Evolutionary conservation across 2,113 vertebrate species (phyloP), one percentile per base, ranked within the genome.

Genomic region (Daphoenositta chrysoptera): DNA sequence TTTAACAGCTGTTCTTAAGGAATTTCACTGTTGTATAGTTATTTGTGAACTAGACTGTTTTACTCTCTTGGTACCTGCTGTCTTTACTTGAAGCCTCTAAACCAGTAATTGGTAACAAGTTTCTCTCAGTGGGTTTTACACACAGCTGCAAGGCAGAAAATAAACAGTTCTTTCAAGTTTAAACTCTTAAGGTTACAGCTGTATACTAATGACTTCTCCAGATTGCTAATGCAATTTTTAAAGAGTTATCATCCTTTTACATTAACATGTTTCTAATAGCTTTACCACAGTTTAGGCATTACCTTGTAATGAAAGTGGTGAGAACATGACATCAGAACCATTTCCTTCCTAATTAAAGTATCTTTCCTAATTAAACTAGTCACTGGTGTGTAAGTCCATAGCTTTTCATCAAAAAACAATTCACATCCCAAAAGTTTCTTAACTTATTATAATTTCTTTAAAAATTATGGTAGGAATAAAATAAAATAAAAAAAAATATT

Each of bases 101-200:
- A 97, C 79, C 64, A 94, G 91, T 95, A 97, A 97, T 96, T 96
- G 96, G 94, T 96, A 97, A 95, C 94, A 96, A 96, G 95, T 96
- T 93, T 96, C 83, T 95, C 96, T 96, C 97, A 82, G 95, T 97
- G 94, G 95, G 95, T 95, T 96, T 97, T 95, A 95, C 93, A 97
- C 91, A 93, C 95, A 97, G 97, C 96, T 97, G 93, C 94, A 95
- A 97, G 95, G 93, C 82, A 96, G 90, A 96, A 96, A 97, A 96
- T 96, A 96, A 97, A 94, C 96, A 97, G 60, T 94, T 91, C 87
- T 97, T 96, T 94, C 90, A 97, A 97, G 91, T 90, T 84, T 87
- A 76, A 69, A 65, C 84, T 96, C 91, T 91, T 89, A 94, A 85
- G 88, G 69, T 83, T 97, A 92, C 94, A 97, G 85, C 90, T 95